Evolutionary conservation across 2,888 invertebrate species (phyloP).

Genomic region (Asteroscopus sphinx): DNA sequence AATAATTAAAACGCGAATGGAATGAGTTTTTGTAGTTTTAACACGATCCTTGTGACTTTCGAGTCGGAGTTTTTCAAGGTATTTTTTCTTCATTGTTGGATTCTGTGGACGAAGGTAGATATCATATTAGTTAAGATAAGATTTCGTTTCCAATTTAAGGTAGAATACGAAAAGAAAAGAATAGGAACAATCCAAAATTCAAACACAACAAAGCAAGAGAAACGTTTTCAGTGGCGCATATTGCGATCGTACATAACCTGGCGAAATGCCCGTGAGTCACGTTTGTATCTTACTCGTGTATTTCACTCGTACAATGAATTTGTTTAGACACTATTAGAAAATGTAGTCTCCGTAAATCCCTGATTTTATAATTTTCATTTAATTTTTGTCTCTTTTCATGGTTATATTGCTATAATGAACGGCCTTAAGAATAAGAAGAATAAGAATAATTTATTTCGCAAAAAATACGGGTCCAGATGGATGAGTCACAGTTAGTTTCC

Average conservation of each 20-base stretch:
- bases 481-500: too few relatives aligned
- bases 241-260: slow-evolving; percentile 32
- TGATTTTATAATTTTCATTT: too few relatives aligned
- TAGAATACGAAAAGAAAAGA: background rate
- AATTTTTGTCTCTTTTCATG: too few relatives aligned
- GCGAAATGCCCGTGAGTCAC: slow-evolving; percentile 19
- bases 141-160: background rate
- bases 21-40: slow-evolving; percentile 27
- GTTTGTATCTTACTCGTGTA: slow-evolving; percentile 2
- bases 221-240: slow-evolving; percentile 21
- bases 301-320: background rate
- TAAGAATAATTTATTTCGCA: too few relatives aligned
- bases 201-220: background rate
- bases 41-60: background rate
- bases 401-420: too few relatives aligned
- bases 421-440: too few relatives aligned
- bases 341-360: background rate
- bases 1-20: slow-evolving; percentile 42
- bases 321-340: background rate
- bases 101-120: too few relatives aligned
- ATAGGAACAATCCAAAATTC: too few relatives aligned
- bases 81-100: too few relatives aligned
- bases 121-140: background rate
- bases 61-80: too few relatives aligned
- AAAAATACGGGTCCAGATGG: too few relatives aligned